Percentiles rank a stretch among this genome's conserved stretches.
Conservation (phyloP, 2,797 vertebrate species). For the Neostethus bicornis region DNA sequence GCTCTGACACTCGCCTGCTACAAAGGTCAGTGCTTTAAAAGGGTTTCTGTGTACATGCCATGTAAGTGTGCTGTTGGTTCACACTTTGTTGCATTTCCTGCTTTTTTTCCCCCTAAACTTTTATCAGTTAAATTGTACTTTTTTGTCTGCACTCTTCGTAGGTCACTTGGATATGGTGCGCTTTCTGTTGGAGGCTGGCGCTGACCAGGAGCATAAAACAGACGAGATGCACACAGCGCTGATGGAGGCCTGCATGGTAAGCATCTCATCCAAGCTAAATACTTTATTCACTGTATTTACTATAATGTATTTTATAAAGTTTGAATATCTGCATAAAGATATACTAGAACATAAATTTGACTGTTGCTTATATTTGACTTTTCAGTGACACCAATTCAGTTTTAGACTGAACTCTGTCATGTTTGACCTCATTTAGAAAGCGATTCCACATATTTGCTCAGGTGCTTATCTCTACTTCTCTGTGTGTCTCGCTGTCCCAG, state of each 20-base stretch:
- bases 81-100: not conserved
- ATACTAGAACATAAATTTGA: not conserved
- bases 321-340: too few species aligned
- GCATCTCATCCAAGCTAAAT: constrained; percentile 64
- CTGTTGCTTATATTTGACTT: not conserved
- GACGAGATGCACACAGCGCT: constrained; percentile 99
- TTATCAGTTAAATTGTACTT: not conserved
- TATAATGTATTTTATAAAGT: too few species aligned
- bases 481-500: constrained; percentile 85
- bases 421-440: not conserved
- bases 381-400: not conserved
- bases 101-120: not conserved
- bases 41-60: not conserved
- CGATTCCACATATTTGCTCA: constrained; percentile 49
- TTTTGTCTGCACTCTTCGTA: constrained; percentile 61
- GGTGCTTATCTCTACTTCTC: constrained; percentile 80
- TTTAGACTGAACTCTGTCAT: not conserved
- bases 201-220: constrained; percentile 99
- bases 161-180: constrained; percentile 99
- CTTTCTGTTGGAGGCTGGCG: constrained; percentile 97
- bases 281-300: not conserved
- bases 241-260: constrained; percentile 99
- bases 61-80: not conserved
- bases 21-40: constrained; percentile 85
- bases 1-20: constrained; percentile 98